Evolutionary conservation across 2,113 vertebrate species (phyloP), one percentile per base, ranked within the genome.

Genomic region (Hippopotamus amphibius): DNA sequence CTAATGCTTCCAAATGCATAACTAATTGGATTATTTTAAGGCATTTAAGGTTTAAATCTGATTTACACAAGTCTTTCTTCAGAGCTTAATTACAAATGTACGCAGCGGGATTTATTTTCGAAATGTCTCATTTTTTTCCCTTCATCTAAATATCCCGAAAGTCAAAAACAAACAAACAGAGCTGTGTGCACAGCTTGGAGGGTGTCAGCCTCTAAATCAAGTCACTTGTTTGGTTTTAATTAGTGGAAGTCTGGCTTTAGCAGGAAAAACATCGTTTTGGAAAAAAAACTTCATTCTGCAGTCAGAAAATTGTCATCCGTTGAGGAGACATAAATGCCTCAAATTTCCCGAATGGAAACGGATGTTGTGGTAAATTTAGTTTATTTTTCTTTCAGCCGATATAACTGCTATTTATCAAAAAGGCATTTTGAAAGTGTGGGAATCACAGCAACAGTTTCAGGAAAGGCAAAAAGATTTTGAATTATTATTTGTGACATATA

Each of bases 51-150:
- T 77, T 24, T 55, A 87, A 93, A 28, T 96, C 79, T 65, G 50
- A 94, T 30, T 76, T 33, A 14, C 61, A 95, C 93, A 97, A 86
- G 84, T 72, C 48, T 79, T 61, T 28, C 88, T 55, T 43, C 79
- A 9, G 61, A 68, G 50, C 76, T n/a, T 88, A 11, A 94, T 97
- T 81, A 95, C 59, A 28, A 43, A n/a, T n/a, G 37, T 43, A 37
- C 5, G 2, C 30, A 0, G 4, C 41, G 21, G 69, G 41, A 33
- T 80, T 80, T 43, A 71, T 63, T 69, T 85, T n/a, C 3, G n/a
- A 71, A 71, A 43, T 7, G 12, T 57, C 55, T 69, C 79, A 7
- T 89, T n/a, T 43, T 61, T 43, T 59, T 24, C 2, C 19, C 41
- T n/a, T 66, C 61, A 30, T 80, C 30, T n/a, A 33, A 5, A 69